These are phyloP conservation scores for Ctenomys sociabilis DNA, from an alignment of 2,113 vertebrate genomes.

Conservation along the genomic window DNA sequence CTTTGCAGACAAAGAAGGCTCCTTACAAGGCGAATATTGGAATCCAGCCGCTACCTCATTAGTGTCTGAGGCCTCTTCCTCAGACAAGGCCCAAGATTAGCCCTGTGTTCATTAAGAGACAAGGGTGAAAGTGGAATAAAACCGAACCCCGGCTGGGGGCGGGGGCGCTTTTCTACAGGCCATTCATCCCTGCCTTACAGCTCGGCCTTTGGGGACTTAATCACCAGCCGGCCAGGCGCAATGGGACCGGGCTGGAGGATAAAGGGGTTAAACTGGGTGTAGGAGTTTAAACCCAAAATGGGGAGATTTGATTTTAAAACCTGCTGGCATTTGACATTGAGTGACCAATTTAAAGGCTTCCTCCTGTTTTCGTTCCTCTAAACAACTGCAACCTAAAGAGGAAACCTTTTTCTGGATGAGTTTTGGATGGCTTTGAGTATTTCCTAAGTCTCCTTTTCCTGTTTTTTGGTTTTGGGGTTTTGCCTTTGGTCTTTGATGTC, in stretches of 20 bases:
- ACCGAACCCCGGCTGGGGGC: slow-evolving; percentile 48
- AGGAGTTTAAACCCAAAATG: slow-evolving; percentile 58
- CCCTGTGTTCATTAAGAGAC: slow-evolving; percentile 76
- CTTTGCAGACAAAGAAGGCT: slow-evolving; percentile 65
- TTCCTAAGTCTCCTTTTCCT: background rate
- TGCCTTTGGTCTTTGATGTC: background rate
- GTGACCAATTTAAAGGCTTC: slow-evolving; percentile 56
- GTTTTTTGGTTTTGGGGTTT: background rate
- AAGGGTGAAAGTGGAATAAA: slow-evolving; percentile 58
- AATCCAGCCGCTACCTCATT: slow-evolving; percentile 71
- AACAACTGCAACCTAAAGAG: background rate
- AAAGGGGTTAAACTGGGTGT: slow-evolving; percentile 51
- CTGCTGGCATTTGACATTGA: slow-evolving; percentile 61
- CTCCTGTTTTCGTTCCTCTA: slow-evolving; percentile 53
- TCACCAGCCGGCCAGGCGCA: background rate
- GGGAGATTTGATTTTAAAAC: slow-evolving; percentile 57
- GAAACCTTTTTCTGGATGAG: background rate
- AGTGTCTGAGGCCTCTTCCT: slow-evolving; percentile 69
- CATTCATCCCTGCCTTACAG: slow-evolving; percentile 34
- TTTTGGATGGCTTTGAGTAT: background rate
- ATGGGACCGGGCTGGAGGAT: background rate
- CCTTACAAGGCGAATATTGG: slow-evolving; percentile 64
- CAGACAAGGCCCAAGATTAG: slow-evolving; percentile 74
- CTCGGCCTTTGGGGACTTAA: slow-evolving; percentile 24
- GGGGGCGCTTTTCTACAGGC: background rate